These are phyloP conservation scores for Stegana nigrithorax DNA, from an alignment of 2,888 invertebrate genomes.

Conservation along the genomic window DNA sequence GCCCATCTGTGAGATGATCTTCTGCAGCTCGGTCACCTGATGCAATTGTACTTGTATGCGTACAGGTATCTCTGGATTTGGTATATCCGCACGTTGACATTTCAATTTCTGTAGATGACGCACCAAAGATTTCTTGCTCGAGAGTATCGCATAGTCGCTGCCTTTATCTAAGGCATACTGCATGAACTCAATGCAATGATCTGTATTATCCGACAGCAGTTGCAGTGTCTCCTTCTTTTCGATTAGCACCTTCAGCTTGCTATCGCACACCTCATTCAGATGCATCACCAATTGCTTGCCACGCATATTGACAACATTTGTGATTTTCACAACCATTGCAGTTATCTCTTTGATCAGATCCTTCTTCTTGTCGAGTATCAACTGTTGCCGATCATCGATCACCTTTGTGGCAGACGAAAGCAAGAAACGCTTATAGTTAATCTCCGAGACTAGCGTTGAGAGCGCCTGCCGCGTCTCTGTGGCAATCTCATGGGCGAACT, in stretches of 20 bases:
- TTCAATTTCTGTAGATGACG: slow-evolving; percentile 85
- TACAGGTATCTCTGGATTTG: slow-evolving; percentile 89
- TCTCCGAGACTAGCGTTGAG: slow-evolving; percentile 76
- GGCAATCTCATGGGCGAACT: slow-evolving; percentile 91
- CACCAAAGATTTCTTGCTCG: slow-evolving; percentile 82
- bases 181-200: slow-evolving; percentile 89
- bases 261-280: slow-evolving; percentile 81
- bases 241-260: slow-evolving; percentile 81
- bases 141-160: slow-evolving; percentile 85
- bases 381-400: slow-evolving; percentile 84
- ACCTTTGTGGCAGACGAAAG: slow-evolving; percentile 78
- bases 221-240: slow-evolving; percentile 88
- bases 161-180: slow-evolving; percentile 82
- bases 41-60: slow-evolving; percentile 83
- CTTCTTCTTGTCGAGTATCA: slow-evolving; percentile 88
- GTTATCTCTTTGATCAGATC: slow-evolving; percentile 88
- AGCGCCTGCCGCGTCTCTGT: slow-evolving; percentile 77
- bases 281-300: slow-evolving; percentile 86
- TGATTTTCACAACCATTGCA: slow-evolving; percentile 85
- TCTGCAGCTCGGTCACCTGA: slow-evolving; percentile 83
- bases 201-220: slow-evolving; percentile 84
- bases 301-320: slow-evolving; percentile 84
- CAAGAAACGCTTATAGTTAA: slow-evolving; percentile 81
- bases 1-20: slow-evolving; percentile 83
- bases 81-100: slow-evolving; percentile 85